Base-by-base conservation (phyloP, 1,140 invertebrate species). In the Diprion similis region DNA sequence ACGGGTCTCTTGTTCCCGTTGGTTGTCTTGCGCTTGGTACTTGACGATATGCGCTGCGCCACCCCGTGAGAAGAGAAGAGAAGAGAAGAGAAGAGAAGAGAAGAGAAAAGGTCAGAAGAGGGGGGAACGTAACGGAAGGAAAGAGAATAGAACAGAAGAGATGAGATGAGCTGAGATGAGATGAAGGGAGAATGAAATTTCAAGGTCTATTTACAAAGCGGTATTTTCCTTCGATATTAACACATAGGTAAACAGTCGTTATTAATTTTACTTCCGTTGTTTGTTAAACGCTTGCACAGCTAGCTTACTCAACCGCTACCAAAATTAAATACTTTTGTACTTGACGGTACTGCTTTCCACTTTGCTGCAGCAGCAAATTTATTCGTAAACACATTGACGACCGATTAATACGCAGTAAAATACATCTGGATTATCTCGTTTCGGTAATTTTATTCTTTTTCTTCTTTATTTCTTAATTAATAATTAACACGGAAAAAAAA, bases 201-300 rank as follows among this genome's bases (percentile, higher is more conserved):
- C 69, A 48, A 18, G 69, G 64, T 77, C 71, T 78, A 74, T 78
- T 78, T 78, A 78, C 74, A 70, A 66, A 71, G 71, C 46, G 46
- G 74, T 78, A 78, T 78, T 78, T 78, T 78, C 76, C 69, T 77
- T 77, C 77, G 76, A 78, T 78, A 77, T 78, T 78, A 78, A 78
- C 77, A 78, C 77, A 68, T 73, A 48, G 70, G 73, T 70, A 78
- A 77, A 78, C 77, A 78, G 67, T 71, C 77, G 76, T 78, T 77
- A 78, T 78, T 78, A 78, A 78, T 78, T 78, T 77, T 77, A 78
- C 75, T 77, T 77, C 72, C 64, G 73, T 18, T 68, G 66, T 68
- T 68, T 68, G 66, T 68, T 45, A 13, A 13, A 45, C 66, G 66
- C 66, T 68, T 68, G 19, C 19, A 18, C 10, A 68, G 66, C 66